These are phyloP conservation scores for Drosophila takahashii DNA, from an alignment of 1,140 invertebrate species.

Conservation along the genomic window DNA sequence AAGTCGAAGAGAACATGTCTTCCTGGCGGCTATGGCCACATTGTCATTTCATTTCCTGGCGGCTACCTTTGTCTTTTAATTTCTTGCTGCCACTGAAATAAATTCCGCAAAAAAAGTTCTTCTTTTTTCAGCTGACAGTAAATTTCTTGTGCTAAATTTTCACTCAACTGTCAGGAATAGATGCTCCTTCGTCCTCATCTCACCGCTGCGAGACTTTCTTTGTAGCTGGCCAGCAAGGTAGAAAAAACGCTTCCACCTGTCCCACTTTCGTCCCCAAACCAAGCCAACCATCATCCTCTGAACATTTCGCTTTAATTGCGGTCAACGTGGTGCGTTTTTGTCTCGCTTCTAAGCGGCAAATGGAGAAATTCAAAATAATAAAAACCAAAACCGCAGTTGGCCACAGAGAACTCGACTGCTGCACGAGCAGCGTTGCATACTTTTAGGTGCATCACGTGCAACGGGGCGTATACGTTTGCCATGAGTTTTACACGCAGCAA, in stretches of 20 bases:
- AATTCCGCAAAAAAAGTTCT: slow-evolving; percentile 19
- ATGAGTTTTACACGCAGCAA: slow-evolving; percentile 30
- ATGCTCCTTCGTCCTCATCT: slow-evolving; percentile 16
- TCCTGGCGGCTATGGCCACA: slow-evolving; percentile 23
- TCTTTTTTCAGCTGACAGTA: slow-evolving; percentile 56
- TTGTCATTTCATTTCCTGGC: slow-evolving; percentile 29
- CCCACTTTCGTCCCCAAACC: slow-evolving; percentile 13
- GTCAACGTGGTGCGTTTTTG: slow-evolving; percentile 74
- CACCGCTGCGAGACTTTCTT: slow-evolving; percentile 10
- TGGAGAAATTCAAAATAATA: slow-evolving; percentile 44
- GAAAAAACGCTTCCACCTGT: slow-evolving; percentile 31
- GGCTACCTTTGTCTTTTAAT: slow-evolving; percentile 39
- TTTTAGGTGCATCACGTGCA: slow-evolving; percentile 53
- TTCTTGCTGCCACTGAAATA: slow-evolving; percentile 28
- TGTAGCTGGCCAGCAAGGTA: slow-evolving; percentile 47
- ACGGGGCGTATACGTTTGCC: slow-evolving; percentile 48
- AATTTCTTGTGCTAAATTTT: slow-evolving; percentile 74
- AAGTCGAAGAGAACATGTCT: slow-evolving; percentile 18
- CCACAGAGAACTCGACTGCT: slow-evolving; percentile 12
- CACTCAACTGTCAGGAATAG: slow-evolving; percentile 65
- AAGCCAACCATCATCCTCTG: slow-evolving; percentile 19
- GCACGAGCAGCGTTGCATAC: slow-evolving; percentile 48
- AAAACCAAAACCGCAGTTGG: slow-evolving; percentile 24
- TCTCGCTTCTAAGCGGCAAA: slow-evolving; percentile 50
- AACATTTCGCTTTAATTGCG: slow-evolving; percentile 71